Conservation (phyloP, 1,140 invertebrate species). For the Brachionus rotundiformis region DNA sequence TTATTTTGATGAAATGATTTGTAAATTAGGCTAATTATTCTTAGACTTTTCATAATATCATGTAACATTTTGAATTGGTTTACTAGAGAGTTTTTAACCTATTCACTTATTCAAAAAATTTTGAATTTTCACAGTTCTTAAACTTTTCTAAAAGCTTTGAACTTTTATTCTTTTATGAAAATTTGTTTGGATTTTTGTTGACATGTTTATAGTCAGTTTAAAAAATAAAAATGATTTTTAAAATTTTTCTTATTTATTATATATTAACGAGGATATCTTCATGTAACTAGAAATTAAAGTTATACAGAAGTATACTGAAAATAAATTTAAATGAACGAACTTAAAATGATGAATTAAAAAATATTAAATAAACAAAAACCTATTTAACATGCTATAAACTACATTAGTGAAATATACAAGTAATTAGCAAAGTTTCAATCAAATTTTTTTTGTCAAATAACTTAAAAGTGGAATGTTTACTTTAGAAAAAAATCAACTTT, state of each 20-base stretch:
- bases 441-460: too few relatives aligned
- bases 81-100: not conserved
- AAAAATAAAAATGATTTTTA: not conserved
- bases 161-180: slow-evolving; percentile 5
- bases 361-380: too few relatives aligned
- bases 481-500: too few relatives aligned
- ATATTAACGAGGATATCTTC: too few relatives aligned
- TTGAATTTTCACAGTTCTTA: not conserved
- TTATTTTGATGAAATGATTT: slow-evolving; percentile 1
- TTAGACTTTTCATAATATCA: not conserved
- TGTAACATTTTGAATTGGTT: not conserved
- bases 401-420: too few relatives aligned
- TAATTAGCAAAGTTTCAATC: too few relatives aligned
- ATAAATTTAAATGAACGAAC: too few relatives aligned
- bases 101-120: not conserved
- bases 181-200: slow-evolving; percentile 9
- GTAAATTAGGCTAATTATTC: not conserved
- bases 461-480: too few relatives aligned
- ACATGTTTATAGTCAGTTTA: slow-evolving; percentile 9
- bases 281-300: too few relatives aligned
- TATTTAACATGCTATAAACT: too few relatives aligned
- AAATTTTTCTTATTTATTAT: not conserved
- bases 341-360: too few relatives aligned
- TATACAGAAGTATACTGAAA: too few relatives aligned
- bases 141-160: not conserved